These are phyloP conservation scores for Oncopodura yosiiana DNA, from an alignment of 1,140 invertebrate genomes.

Conservation along the genomic window DNA sequence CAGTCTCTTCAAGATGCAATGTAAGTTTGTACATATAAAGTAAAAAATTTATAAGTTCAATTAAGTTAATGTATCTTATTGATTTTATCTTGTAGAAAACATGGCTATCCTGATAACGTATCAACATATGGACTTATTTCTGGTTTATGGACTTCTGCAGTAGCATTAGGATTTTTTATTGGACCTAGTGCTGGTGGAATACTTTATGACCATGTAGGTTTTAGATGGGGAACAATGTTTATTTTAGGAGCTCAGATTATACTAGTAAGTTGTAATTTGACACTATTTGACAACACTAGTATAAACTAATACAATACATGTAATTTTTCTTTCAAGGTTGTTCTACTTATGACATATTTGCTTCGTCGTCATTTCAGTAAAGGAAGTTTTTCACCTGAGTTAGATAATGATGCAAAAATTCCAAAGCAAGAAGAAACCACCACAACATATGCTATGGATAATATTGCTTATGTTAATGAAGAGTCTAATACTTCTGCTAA, in stretches of 20 bases:
- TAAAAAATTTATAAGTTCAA: not conserved
- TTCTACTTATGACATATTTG: too few species aligned
- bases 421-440: too few species aligned
- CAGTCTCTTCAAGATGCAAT: slow-evolving; percentile 64
- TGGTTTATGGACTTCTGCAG: slow-evolving; percentile 72
- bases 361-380: too few species aligned
- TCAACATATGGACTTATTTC: slow-evolving; percentile 75
- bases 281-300: not conserved
- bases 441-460: too few species aligned
- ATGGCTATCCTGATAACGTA: slow-evolving; percentile 64
- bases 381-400: too few species aligned
- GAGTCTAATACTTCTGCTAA: too few species aligned
- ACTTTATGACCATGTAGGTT: slow-evolving; percentile 62
- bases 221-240: slow-evolving; percentile 58
- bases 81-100: slow-evolving; percentile 43
- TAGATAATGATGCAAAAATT: too few species aligned
- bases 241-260: slow-evolving; percentile 55
- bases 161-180: slow-evolving; percentile 73
- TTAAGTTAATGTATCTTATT: not conserved
- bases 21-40: slow-evolving; percentile 43
- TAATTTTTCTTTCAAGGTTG: not conserved
- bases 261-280: slow-evolving; percentile 46
- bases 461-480: too few species aligned
- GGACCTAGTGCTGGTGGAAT: slow-evolving; percentile 67
- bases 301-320: not conserved